Conservation (phyloP, 2,888 invertebrate species). For the Embidobia sp. region DNA sequence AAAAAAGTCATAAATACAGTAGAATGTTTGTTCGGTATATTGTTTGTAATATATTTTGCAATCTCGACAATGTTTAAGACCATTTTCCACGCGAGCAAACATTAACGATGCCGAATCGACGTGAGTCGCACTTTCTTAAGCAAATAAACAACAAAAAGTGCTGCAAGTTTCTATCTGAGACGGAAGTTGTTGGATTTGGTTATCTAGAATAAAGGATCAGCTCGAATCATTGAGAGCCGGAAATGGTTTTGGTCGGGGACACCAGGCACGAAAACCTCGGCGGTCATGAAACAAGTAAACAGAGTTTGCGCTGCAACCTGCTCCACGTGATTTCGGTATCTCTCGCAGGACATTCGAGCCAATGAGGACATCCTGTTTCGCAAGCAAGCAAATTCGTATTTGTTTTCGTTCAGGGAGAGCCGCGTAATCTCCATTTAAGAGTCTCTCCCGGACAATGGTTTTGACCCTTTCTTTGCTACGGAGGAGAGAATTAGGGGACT, state of each 20-base stretch:
- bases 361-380: constrained; percentile 76
- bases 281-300: constrained; percentile 24
- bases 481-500: constrained; percentile 44
- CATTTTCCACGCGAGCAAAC: constrained; percentile 2
- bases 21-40: too few species aligned
- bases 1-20: too few species aligned
- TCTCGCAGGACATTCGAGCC: constrained; percentile 76
- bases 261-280: constrained; percentile 1
- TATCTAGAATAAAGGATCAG: constrained; percentile 30
- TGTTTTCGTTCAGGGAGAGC: constrained; percentile 71
- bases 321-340: constrained; percentile 68
- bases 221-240: constrained; percentile 31
- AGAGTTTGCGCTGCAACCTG: constrained; percentile 13
- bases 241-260: constrained; percentile 17
- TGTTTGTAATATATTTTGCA: constrained; percentile 1
- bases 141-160: constrained; percentile 15
- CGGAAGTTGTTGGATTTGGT: constrained; percentile 12
- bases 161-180: constrained; percentile 1
- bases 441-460: constrained; percentile 48
- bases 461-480: constrained; percentile 45
- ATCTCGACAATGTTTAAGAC: not conserved
- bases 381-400: constrained; percentile 73
- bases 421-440: constrained; percentile 53
- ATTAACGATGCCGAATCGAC: not conserved
- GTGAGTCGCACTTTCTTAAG: not conserved